Evolutionary conservation across 2,797 vertebrate species (phyloP).

Genomic region (Pristis pectinata): DNA sequence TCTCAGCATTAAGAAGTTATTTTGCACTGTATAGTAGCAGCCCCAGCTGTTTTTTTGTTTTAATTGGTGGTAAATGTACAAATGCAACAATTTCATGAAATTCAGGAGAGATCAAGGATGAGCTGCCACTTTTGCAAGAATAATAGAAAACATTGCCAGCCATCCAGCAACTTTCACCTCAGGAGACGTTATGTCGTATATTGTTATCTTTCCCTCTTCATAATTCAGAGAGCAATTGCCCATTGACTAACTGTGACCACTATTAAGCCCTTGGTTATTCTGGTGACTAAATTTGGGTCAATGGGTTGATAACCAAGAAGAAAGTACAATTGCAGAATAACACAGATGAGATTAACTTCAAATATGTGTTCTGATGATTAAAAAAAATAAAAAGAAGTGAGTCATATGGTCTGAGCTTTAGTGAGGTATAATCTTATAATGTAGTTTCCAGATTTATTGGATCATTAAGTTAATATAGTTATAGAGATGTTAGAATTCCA

Average conservation of each 20-base stretch:
- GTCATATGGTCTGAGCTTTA: neutral
- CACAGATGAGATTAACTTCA: neutral
- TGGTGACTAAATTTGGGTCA: neutral
- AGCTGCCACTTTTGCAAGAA: too few species aligned
- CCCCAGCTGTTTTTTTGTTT: too few species aligned
- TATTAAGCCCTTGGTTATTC: neutral
- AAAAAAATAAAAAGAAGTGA: neutral
- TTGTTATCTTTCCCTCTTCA: neutral
- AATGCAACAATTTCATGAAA: too few species aligned
- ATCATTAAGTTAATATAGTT: neutral
- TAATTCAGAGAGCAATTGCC: neutral
- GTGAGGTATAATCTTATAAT: neutral
- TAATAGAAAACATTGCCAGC: too few species aligned
- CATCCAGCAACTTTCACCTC: too few species aligned
- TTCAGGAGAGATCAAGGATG: too few species aligned
- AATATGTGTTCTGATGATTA: neutral
- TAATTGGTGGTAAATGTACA: too few species aligned
- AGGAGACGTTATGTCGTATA: too few species aligned
- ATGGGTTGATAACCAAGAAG: neutral
- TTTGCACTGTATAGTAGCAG: too few species aligned
- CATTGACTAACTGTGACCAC: neutral
- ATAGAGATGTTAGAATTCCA: neutral
- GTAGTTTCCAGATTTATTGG: neutral
- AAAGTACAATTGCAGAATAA: neutral
- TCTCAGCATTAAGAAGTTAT: too few species aligned